These are phyloP conservation scores for Paracentrotus lividus DNA, from an alignment of 53 echinoderm and acorn worm species.

Conservation along the genomic window DNA sequence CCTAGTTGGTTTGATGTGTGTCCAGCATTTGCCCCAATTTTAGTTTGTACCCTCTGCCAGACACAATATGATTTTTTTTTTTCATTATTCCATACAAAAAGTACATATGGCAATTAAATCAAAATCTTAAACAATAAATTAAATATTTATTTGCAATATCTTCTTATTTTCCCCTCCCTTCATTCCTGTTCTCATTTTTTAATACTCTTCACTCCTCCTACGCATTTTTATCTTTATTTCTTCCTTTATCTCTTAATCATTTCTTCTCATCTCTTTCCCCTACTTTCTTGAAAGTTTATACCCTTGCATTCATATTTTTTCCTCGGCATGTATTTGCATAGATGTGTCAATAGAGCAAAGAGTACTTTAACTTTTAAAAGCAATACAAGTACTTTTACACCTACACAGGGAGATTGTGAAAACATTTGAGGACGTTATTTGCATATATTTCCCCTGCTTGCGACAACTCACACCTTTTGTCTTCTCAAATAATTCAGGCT, in stretches of 20 bases:
- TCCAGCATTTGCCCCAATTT: too few relatives aligned
- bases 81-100: background rate
- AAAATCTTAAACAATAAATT: too few relatives aligned
- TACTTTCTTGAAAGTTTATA: background rate
- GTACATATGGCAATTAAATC: too few relatives aligned
- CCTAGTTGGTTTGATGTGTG: background rate
- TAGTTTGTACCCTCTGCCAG: too few relatives aligned
- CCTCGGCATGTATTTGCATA: background rate
- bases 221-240: background rate
- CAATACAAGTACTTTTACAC: conserved; percentile 29
- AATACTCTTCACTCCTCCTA: background rate
- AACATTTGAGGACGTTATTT: conserved; percentile 44
- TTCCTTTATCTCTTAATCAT: background rate
- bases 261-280: background rate
- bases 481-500: background rate
- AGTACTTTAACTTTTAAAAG: conserved; percentile 38
- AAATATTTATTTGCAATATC: too few relatives aligned
- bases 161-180: background rate
- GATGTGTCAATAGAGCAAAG: conserved; percentile 30
- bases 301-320: background rate
- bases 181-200: background rate
- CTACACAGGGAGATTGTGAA: background rate
- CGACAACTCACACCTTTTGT: background rate
- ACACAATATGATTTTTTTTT: too few relatives aligned
- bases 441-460: background rate